These are phyloP conservation scores for Chrysopilus asiliformis DNA, from an alignment of 2,888 invertebrate genomes.

Conservation along the genomic window DNA sequence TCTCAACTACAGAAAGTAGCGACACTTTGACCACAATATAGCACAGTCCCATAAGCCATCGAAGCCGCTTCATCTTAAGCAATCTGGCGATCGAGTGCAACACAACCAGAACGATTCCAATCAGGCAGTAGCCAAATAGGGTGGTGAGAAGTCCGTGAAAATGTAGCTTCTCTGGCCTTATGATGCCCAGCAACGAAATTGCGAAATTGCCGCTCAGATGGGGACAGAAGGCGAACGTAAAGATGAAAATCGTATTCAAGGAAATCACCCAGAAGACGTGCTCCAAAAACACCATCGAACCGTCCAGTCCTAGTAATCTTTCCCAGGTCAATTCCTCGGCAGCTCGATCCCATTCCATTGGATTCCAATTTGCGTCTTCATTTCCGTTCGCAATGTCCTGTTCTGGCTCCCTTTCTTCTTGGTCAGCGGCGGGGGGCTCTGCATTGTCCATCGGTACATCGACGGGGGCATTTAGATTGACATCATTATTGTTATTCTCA, in stretches of 20 bases:
- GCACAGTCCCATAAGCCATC: conserved; percentile 78
- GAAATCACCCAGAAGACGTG: conserved; percentile 99
- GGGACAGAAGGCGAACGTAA: conserved; percentile 93
- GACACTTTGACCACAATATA: conserved; percentile 76
- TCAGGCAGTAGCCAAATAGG: conserved; percentile 82
- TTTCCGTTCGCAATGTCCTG: conserved; percentile 43
- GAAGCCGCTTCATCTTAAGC: conserved; percentile 64
- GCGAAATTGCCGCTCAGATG: conserved; percentile 88
- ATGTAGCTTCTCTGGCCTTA: conserved; percentile 45
- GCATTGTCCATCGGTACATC: conserved; percentile 30
- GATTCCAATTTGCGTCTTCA: conserved; percentile 91
- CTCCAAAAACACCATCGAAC: conserved; percentile 91
- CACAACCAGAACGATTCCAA: conserved; percentile 68
- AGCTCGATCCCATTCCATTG: conserved; percentile 96
- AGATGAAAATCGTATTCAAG: conserved; percentile 88
- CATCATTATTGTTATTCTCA: conserved; percentile 9
- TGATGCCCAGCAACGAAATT: conserved; percentile 50
- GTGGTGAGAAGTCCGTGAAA: conserved; percentile 91
- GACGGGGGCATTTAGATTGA: conserved; percentile 21
- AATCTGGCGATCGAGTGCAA: conserved; percentile 74
- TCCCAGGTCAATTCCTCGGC: conserved; percentile 99
- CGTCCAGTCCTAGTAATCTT: conserved; percentile 85
- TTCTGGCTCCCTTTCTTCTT: conserved; percentile 33
- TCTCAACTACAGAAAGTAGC: conserved; percentile 88
- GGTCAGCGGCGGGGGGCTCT: conserved; percentile 28